Base-by-base conservation (phyloP, 2,888 invertebrate species). In the Melanostoma mellinum region DNA sequence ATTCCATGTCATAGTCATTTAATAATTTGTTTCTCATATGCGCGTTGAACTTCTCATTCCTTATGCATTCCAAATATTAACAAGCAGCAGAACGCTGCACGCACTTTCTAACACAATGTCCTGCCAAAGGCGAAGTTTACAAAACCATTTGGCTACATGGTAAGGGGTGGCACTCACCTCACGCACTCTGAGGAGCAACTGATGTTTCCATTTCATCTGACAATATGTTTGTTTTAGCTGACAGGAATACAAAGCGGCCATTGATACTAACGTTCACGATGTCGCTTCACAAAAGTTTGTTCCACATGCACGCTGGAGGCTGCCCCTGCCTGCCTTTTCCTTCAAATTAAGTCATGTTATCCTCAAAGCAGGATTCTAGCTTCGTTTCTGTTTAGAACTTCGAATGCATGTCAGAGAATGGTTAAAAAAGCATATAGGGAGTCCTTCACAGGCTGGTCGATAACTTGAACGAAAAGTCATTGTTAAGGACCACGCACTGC, bases 151-250 rank as follows among this genome's bases (percentile, higher is more conserved):
- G 33, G 6, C 8, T 8, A 61, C 40, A 50, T 35, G 33, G 42
- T 42, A 32, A 9, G 50, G 42, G 40, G 53, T 53, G 55, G 38
- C 63, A 33, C 33, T 9, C 6, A 40, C 38, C 6, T 30, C 6
- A 40, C 10, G 10, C 53, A 46, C 42, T 36, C 73, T 55, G n/a
- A 48, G 65, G 73, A 72, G 67, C 71, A 74, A 82, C 82, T 78
- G 82, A 78, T 82, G 82, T 78, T 78, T 82, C 82, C 78, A 82
- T 69, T 78, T 82, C 82, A 82, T 78, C 82, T 82, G 78, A 78
- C 82, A 82, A 82, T 82, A 78, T 82, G 82, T 82, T 82, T 82
- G 68, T 63, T 78, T 74, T 82, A 74, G 79, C 84, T 79, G 84
- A 75, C 74, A 84, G 55, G 84, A 84, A 79, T 84, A 84, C 84